A percentile compares a stretch with the other conserved stretches of the same genome.
phyloP scores from a whole-genome alignment of 2,888 invertebrate species.

The Zootermopsis nevadensis region DNA sequence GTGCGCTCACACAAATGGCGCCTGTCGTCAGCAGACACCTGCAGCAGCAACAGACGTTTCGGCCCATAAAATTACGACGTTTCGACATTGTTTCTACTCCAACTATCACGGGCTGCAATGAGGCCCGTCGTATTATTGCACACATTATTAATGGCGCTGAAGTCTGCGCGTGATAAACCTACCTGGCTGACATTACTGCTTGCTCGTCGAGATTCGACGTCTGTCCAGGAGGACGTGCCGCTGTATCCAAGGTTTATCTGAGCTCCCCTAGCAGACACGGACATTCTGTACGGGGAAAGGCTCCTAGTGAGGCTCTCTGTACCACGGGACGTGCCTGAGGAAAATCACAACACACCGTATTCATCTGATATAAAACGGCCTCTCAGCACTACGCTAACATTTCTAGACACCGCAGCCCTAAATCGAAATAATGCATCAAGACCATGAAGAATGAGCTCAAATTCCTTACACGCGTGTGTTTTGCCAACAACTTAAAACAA shows the following conservation, averaged over 20 bases:
- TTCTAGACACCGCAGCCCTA: too few relatives aligned
- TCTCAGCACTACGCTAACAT: too few relatives aligned
- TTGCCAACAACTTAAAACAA: too few relatives aligned
- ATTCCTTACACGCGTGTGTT: too few relatives aligned
- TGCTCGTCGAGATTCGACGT: conserved; percentile 73
- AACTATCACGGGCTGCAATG: too few relatives aligned
- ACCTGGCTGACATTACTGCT: conserved; percentile 82
- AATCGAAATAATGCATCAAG: too few relatives aligned
- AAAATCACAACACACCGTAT: neutral
- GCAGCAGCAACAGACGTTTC: conserved; percentile 54
- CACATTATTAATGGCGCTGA: too few relatives aligned
- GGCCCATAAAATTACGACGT: neutral
- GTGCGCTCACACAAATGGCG: conserved; percentile 75
- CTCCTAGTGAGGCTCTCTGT: conserved; percentile 68
- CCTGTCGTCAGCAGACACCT: conserved; percentile 82
- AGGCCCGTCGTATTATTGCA: too few relatives aligned
- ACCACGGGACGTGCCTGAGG: conserved; percentile 30
- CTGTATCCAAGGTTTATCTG: conserved; percentile 65
- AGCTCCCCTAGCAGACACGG: conserved; percentile 63
- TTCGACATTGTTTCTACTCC: neutral
- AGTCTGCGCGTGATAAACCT: conserved; percentile 56
- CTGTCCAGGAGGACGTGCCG: conserved; percentile 62
- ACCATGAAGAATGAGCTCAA: too few relatives aligned
- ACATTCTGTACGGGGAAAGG: conserved; percentile 71
- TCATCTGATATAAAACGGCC: too few relatives aligned